Conservation (phyloP, 53 echinoderm and acorn worm genomes). For the Holothuria leucospilota region DNA sequence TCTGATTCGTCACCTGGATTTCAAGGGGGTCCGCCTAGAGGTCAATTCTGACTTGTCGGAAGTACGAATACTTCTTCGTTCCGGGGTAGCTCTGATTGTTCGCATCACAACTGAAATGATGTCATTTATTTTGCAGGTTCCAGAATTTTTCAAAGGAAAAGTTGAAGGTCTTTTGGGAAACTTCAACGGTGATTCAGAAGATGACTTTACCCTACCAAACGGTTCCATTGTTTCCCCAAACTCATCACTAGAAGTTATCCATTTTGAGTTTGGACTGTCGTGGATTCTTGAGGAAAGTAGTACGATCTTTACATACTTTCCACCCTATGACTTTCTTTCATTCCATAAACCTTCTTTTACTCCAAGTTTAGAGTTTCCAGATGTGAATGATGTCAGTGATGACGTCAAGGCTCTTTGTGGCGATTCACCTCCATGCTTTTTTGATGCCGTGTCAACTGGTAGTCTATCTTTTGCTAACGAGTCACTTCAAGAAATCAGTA, state of each 20-base stretch:
- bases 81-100: slow-evolving; percentile 54
- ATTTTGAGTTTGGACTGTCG: slow-evolving; percentile 56
- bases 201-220: no score
- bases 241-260: slow-evolving; percentile 50
- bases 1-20: not conserved
- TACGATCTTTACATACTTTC: slow-evolving; percentile 61
- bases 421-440: slow-evolving; percentile 56
- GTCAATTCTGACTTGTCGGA: slow-evolving; percentile 3
- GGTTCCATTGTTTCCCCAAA: not conserved
- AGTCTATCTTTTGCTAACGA: slow-evolving; percentile 64
- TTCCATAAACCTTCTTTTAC: slow-evolving; percentile 52
- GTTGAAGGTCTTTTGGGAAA: slow-evolving; percentile 18
- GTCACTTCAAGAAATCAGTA: slow-evolving; percentile 23
- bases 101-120: slow-evolving; percentile 56
- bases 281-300: slow-evolving; percentile 54
- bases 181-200: not conserved
- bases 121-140: slow-evolving; percentile 68
- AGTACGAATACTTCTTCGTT: slow-evolving; percentile 7
- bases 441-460: slow-evolving; percentile 52
- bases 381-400: slow-evolving; percentile 19
- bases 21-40: slow-evolving; percentile 2
- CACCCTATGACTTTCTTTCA: slow-evolving; percentile 60
- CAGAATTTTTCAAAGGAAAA: slow-evolving; percentile 49
- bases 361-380: slow-evolving; percentile 56
- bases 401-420: slow-evolving; percentile 40